These are phyloP conservation scores for Dicrurus megarhynchus DNA, from an alignment of 2,113 vertebrate genomes.

Conservation along the genomic window DNA sequence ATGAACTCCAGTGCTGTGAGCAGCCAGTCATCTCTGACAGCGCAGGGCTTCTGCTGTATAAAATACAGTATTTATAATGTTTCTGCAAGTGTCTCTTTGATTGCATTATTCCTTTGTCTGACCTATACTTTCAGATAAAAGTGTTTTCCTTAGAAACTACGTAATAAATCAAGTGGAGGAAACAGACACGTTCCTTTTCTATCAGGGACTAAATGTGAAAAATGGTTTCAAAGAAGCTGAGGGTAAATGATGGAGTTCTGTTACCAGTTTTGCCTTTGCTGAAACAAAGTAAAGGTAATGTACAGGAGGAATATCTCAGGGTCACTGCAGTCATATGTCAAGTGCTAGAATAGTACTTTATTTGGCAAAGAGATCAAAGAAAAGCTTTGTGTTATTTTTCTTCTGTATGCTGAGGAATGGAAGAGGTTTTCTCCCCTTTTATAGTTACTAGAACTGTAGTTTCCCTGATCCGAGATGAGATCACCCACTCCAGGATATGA, in stretches of 20 bases:
- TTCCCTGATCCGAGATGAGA: slow-evolving; percentile 57
- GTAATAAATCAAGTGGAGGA: slow-evolving; percentile 64
- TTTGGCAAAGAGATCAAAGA: slow-evolving; percentile 67
- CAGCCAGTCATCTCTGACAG: slow-evolving; percentile 58
- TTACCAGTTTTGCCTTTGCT: slow-evolving; percentile 60
- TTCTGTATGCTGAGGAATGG: slow-evolving; percentile 4
- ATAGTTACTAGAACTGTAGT: slow-evolving; percentile 9
- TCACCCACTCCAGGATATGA: slow-evolving; percentile 41
- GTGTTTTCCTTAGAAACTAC: slow-evolving; percentile 66
- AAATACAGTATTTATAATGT: slow-evolving; percentile 63
- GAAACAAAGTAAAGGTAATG: slow-evolving; percentile 62
- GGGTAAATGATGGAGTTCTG: slow-evolving; percentile 68
- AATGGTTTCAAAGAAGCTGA: slow-evolving; percentile 47
- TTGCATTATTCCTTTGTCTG: slow-evolving; percentile 65
- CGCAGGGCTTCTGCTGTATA: neutral
- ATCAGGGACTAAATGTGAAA: slow-evolving; percentile 50
- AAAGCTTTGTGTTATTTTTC: slow-evolving; percentile 38
- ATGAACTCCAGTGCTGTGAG: slow-evolving; percentile 15
- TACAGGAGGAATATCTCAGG: slow-evolving; percentile 44
- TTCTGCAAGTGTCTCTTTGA: slow-evolving; percentile 59
- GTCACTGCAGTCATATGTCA: slow-evolving; percentile 62
- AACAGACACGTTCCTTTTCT: slow-evolving; percentile 50
- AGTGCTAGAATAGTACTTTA: slow-evolving; percentile 44
- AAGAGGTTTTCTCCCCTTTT: neutral
- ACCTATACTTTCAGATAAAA: slow-evolving; percentile 70